Conservation (phyloP, 2,888 invertebrate genomes). For the Meta bourneti region DNA sequence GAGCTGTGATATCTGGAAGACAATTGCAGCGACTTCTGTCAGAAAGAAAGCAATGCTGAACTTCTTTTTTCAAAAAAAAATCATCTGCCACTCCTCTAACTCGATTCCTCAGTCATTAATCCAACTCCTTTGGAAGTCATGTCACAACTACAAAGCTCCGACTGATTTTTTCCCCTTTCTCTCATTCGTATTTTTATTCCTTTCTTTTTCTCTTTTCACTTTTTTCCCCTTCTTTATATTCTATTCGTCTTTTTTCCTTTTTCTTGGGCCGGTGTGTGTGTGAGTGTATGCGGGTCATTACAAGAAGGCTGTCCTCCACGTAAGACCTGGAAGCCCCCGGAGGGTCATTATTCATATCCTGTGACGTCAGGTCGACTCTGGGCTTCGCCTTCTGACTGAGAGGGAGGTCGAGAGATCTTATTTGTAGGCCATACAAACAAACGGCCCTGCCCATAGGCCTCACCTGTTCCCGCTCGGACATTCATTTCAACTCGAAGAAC, state of each 20-base stretch:
- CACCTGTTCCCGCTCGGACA: not conserved
- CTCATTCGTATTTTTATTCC: slow-evolving; percentile 49
- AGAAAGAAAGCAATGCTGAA: slow-evolving; percentile 40
- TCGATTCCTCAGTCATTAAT: slow-evolving; percentile 71
- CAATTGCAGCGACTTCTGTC: slow-evolving; percentile 55
- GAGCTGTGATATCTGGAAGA: slow-evolving; percentile 55
- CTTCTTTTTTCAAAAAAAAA: slow-evolving; percentile 29
- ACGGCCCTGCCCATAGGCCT: not conserved
- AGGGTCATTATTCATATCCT: slow-evolving; percentile 63
- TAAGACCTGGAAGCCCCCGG: slow-evolving; percentile 60
- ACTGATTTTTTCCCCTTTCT: slow-evolving; percentile 38
- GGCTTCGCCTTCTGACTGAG: slow-evolving; percentile 28
- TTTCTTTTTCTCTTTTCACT: slow-evolving; percentile 14
- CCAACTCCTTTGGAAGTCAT: slow-evolving; percentile 73
- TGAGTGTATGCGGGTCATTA: slow-evolving; percentile 48
- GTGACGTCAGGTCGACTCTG: slow-evolving; percentile 50
- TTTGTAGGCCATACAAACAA: slow-evolving; percentile 22
- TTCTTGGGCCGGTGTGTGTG: slow-evolving; percentile 12
- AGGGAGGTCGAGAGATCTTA: slow-evolving; percentile 28
- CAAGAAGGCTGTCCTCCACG: slow-evolving; percentile 50
- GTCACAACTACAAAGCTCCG: slow-evolving; percentile 75
- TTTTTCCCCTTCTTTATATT: slow-evolving; percentile 33
- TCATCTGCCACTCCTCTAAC: slow-evolving; percentile 66
- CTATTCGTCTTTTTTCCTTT: slow-evolving; percentile 34
- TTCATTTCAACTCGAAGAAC: not conserved